Conservation (phyloP, 2,797 vertebrate species). For the Sarcoramphus papa region DNA sequence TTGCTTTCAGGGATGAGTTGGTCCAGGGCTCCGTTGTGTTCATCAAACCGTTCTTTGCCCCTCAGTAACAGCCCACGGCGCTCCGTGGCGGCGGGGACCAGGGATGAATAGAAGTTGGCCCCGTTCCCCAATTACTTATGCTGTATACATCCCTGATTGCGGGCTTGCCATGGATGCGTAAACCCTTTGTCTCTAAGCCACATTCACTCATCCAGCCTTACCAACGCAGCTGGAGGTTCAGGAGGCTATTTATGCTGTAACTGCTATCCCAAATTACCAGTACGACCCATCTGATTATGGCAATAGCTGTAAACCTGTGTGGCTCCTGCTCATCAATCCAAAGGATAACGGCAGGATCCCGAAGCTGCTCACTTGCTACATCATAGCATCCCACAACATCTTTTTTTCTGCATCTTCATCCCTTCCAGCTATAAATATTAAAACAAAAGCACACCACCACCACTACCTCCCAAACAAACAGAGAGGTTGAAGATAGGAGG, state of each 20-base stretch:
- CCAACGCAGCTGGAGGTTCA: background rate
- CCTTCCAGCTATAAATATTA: background rate
- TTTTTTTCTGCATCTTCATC: background rate
- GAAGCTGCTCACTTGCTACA: background rate
- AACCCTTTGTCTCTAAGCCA: slow-evolving; percentile 40
- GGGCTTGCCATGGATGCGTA: background rate
- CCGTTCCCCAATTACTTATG: background rate
- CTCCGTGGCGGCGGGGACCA: fast-evolving
- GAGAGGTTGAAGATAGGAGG: background rate
- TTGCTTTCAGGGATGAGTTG: background rate
- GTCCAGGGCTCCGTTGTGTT: background rate
- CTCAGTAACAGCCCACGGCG: background rate
- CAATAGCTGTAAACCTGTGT: background rate
- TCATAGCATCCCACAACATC: background rate
- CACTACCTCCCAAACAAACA: fast-evolving
- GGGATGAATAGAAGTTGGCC: background rate
- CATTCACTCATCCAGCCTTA: background rate
- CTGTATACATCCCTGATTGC: background rate
- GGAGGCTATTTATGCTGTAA: background rate
- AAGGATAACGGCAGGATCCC: fast-evolving
- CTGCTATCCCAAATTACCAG: background rate
- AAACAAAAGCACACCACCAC: background rate
- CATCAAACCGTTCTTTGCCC: background rate
- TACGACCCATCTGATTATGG: background rate
- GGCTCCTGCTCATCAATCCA: background rate